Evolutionary conservation across 2,888 invertebrate genomes (phyloP).

Genomic region (Pachycephus smyrnensis): DNA sequence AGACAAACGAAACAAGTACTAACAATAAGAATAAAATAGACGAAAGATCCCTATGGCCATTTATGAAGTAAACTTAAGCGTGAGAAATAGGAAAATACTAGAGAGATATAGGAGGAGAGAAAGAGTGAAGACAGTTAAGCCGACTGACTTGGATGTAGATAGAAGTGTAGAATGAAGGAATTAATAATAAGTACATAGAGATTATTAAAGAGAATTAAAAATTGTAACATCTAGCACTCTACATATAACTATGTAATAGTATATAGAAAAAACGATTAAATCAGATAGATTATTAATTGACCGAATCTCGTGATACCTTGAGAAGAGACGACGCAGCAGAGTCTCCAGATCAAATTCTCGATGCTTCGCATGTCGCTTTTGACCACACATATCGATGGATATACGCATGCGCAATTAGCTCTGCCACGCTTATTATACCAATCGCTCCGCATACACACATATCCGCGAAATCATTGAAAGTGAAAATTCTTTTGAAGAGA

Average conservation of each 20-base stretch:
- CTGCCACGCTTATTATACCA: slow-evolving; percentile 32
- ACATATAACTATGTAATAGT: slow-evolving; percentile 31
- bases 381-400: slow-evolving; percentile 19
- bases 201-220: slow-evolving; percentile 19
- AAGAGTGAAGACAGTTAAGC: slow-evolving; percentile 17
- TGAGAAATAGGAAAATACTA: slow-evolving; percentile 27
- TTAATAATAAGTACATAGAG: slow-evolving; percentile 9
- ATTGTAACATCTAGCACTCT: slow-evolving; percentile 22
- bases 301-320: neutral
- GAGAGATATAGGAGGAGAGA: slow-evolving; percentile 13
- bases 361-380: neutral
- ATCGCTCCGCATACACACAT: neutral
- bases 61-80: slow-evolving; percentile 54
- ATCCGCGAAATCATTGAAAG: neutral
- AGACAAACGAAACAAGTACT: neutral
- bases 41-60: slow-evolving; percentile 48
- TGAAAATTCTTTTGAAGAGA: neutral
- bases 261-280: slow-evolving; percentile 7
- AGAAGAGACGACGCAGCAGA: neutral
- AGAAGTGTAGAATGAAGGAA: slow-evolving; percentile 29
- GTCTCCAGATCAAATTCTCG: neutral
- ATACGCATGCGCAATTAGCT: slow-evolving; percentile 60
- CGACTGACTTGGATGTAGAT: slow-evolving; percentile 16
- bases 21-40: slow-evolving; percentile 30
- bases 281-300: too few species aligned